phyloP scores from a whole-genome alignment of 2,797 vertebrate genomes.

The Toxotes lorentzi region DNA sequence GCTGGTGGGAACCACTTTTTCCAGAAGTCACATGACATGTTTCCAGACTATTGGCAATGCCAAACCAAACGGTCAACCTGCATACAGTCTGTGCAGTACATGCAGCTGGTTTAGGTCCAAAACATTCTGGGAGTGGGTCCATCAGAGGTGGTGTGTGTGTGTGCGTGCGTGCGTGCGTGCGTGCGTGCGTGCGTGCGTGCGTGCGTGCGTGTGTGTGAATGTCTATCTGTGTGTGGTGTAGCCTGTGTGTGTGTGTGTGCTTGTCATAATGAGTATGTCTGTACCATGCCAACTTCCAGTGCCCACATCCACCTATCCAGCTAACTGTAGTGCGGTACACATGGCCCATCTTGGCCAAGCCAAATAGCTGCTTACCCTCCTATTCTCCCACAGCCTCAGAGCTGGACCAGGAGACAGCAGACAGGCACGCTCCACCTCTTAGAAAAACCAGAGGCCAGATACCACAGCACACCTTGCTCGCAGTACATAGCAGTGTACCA shows the following conservation, averaged over 20 bases:
- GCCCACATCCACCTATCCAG: conserved; percentile 75
- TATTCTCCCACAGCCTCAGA: conserved; percentile 62
- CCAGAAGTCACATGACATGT: conserved; percentile 82
- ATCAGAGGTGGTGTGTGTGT: conserved; percentile 61
- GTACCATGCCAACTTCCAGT: conserved; percentile 63
- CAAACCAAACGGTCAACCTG: conserved; percentile 81
- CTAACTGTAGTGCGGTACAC: conserved; percentile 49
- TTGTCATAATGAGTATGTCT: conserved; percentile 66
- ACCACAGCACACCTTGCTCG: conserved; percentile 72
- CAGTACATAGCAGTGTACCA: conserved; percentile 51
- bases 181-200: conserved; percentile 38
- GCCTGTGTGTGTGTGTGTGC: conserved; percentile 52
- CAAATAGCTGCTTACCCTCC: conserved; percentile 71
- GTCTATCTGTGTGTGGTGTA: conserved; percentile 56
- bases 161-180: conserved; percentile 51
- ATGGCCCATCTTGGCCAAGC: conserved; percentile 61
- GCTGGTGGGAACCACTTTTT: conserved; percentile 79
- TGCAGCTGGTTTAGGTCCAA: conserved; percentile 85
- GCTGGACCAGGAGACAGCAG: conserved; percentile 61
- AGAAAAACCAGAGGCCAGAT: conserved; percentile 66
- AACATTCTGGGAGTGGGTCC: conserved; percentile 80
- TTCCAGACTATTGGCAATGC: conserved; percentile 76
- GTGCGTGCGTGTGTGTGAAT: conserved; percentile 45
- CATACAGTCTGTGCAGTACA: conserved; percentile 79
- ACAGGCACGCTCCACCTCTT: conserved; percentile 70